Evolutionary conservation across 2,113 vertebrate genomes (phyloP).

Genomic region (Brevimyrus niger): DNA sequence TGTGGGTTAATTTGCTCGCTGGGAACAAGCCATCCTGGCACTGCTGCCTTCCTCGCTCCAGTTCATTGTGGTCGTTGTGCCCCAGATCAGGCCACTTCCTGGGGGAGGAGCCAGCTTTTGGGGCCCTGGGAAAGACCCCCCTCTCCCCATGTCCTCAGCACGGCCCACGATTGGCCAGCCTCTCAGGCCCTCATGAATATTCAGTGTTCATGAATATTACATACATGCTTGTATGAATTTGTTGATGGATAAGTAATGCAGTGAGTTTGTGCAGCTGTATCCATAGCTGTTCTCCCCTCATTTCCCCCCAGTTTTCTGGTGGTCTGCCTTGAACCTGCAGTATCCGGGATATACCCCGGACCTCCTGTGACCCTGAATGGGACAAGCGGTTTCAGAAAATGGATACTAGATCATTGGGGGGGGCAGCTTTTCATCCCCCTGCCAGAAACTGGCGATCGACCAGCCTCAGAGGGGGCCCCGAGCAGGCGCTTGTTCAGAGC

Average conservation of each 20-base stretch:
- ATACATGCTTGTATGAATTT: background rate
- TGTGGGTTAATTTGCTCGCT: background rate
- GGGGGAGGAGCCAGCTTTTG: conserved; percentile 38
- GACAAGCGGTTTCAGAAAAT: background rate
- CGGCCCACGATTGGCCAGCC: conserved; percentile 34
- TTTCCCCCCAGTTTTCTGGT: background rate
- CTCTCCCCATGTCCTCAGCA: background rate
- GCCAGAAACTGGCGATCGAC: background rate
- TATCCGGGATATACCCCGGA: background rate
- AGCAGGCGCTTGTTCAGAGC: background rate
- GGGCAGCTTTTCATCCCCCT: background rate
- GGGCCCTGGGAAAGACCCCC: conserved; percentile 19
- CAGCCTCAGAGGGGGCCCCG: background rate
- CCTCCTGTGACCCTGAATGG: background rate
- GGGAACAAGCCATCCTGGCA: background rate
- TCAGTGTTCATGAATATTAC: background rate
- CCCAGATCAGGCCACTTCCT: conserved; percentile 25
- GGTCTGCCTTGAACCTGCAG: background rate
- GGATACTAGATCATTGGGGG: background rate
- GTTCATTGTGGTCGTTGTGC: conserved; percentile 13
- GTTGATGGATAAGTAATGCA: background rate
- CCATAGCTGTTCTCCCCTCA: background rate
- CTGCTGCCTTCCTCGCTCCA: background rate
- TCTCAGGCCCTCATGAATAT: conserved; percentile 12
- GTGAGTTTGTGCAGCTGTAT: background rate